Conservation (phyloP, 1,140 invertebrate genomes). For the Araneus ventricosus region DNA sequence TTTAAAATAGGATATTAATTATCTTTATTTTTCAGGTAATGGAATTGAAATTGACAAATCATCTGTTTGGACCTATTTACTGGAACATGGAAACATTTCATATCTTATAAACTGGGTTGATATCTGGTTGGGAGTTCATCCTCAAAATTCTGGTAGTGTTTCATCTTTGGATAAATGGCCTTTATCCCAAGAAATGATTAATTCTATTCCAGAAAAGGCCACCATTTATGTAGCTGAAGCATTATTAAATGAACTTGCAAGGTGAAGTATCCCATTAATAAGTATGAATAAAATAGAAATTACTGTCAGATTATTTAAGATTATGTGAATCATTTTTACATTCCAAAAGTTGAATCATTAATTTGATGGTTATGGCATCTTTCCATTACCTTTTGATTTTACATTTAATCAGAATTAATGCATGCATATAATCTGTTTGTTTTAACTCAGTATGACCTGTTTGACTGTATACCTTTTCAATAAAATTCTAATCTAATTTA, state of each 20-base stretch:
- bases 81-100: constrained; percentile 57
- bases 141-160: not conserved
- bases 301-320: too few relatives aligned
- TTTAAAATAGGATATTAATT: not conserved
- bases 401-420: too few relatives aligned
- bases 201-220: constrained; percentile 43
- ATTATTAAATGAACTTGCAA: constrained; percentile 62
- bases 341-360: too few relatives aligned
- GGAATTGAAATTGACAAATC: constrained; percentile 5
- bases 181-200: constrained; percentile 62
- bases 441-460: too few relatives aligned
- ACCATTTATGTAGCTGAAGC: constrained; percentile 49
- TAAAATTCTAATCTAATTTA: too few relatives aligned
- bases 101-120: constrained; percentile 65
- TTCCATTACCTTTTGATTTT: too few relatives aligned
- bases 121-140: constrained; percentile 47
- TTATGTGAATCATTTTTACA: too few relatives aligned
- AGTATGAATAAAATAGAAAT: too few relatives aligned
- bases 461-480: too few relatives aligned
- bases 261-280: not conserved
- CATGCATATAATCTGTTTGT: too few relatives aligned
- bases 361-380: too few relatives aligned
- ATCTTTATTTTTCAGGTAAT: not conserved
- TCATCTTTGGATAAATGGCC: constrained; percentile 45
- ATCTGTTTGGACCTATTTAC: constrained; percentile 67